Conservation (phyloP, 1,140 invertebrate species). For the Lordiphosa clarofinis region DNA sequence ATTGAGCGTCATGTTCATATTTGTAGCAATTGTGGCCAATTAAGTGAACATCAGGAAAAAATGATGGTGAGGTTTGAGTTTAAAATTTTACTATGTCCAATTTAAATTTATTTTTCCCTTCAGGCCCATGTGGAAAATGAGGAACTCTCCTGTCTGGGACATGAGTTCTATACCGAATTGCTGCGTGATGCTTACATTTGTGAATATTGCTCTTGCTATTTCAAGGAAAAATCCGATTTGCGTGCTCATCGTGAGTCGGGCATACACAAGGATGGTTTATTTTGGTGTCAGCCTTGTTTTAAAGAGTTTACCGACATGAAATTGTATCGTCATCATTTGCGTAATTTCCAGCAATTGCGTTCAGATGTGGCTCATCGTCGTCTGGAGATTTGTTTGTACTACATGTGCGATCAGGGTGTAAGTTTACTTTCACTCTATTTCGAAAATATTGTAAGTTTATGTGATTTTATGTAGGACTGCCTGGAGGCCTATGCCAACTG, state of each 20-base stretch:
- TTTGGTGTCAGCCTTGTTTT: constrained; percentile 50
- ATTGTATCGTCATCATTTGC: constrained; percentile 57
- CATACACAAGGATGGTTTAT: constrained; percentile 48
- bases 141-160: constrained; percentile 26
- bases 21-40: constrained; percentile 55
- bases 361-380: constrained; percentile 38
- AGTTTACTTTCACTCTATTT: background rate
- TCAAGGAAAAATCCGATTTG: constrained; percentile 42
- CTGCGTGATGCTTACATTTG: constrained; percentile 52
- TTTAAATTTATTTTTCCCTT: too few relatives aligned
- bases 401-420: constrained; percentile 63
- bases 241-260: constrained; percentile 51
- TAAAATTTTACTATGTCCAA: too few relatives aligned
- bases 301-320: constrained; percentile 55
- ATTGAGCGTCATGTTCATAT: constrained; percentile 44
- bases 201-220: constrained; percentile 62
- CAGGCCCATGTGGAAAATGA: constrained; percentile 18
- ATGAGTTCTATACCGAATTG: constrained; percentile 35
- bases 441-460: background rate
- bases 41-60: constrained; percentile 34
- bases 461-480: constrained; percentile 39
- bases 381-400: constrained; percentile 47
- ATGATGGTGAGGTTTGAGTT: constrained; percentile 1
- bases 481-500: constrained; percentile 51
- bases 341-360: constrained; percentile 49